These are phyloP conservation scores for Dolichoris vasculosae DNA, from an alignment of 1,140 invertebrate genomes.

Conservation along the genomic window DNA sequence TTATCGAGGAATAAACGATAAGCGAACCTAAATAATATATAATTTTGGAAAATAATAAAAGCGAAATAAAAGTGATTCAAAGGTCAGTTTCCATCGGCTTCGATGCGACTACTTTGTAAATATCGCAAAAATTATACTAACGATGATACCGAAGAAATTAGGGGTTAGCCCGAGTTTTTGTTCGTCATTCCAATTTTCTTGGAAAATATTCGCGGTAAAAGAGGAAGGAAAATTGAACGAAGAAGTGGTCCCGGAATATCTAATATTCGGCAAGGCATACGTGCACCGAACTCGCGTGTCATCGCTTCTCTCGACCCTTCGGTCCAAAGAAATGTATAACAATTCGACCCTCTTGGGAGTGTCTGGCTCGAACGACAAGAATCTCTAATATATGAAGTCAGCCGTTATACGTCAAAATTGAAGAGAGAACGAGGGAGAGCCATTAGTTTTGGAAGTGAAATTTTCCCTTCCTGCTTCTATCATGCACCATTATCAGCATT, in stretches of 20 bases:
- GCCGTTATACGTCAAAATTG: slow-evolving; percentile 5
- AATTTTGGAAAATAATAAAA: too few species aligned
- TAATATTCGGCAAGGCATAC: not conserved
- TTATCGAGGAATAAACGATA: too few species aligned
- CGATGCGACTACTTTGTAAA: too few species aligned
- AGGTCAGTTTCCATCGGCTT: too few species aligned
- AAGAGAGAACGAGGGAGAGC: not conserved
- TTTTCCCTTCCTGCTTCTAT: too few species aligned
- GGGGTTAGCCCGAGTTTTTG: not conserved
- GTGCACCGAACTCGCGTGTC: not conserved
- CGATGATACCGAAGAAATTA: not conserved
- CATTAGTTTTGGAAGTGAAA: not conserved
- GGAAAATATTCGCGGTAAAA: not conserved
- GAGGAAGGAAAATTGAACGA: not conserved
- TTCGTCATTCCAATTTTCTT: not conserved
- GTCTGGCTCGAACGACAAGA: slow-evolving; percentile 17
- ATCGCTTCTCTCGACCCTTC: slow-evolving; percentile 5
- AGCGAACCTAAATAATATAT: too few species aligned
- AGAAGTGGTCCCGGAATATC: not conserved
- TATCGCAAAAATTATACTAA: not conserved
- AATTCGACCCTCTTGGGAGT: slow-evolving; percentile 13
- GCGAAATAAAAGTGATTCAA: too few species aligned
- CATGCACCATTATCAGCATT: slow-evolving; percentile 46
- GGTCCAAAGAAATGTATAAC: slow-evolving; percentile 19
- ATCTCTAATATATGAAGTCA: slow-evolving; percentile 24